Conservation (phyloP, 2,113 vertebrate genomes). For the Podiceps cristatus region DNA sequence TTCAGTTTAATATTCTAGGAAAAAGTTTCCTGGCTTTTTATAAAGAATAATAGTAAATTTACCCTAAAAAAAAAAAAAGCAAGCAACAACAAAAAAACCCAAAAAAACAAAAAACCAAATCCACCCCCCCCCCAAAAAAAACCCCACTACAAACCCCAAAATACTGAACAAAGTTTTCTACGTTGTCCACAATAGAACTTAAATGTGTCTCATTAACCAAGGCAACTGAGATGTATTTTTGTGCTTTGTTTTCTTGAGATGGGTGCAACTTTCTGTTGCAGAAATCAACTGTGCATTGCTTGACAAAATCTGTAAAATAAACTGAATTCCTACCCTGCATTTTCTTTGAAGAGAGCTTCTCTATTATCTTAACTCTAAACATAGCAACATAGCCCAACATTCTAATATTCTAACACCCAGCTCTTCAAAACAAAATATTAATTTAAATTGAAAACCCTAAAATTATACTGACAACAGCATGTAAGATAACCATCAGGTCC, state of each 20-base stretch:
- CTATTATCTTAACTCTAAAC: neutral
- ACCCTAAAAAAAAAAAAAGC: neutral
- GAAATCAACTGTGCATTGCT: neutral
- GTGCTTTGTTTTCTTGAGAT: neutral
- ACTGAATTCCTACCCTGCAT: neutral
- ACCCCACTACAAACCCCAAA: neutral
- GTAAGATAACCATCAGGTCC: neutral
- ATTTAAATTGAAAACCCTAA: neutral
- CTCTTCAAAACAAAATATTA: neutral
- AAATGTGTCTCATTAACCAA: neutral
- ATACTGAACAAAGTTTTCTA: neutral
- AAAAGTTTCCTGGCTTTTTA: neutral
- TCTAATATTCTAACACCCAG: neutral
- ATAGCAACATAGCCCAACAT: neutral
- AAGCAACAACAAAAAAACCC: neutral
- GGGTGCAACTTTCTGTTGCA: neutral
- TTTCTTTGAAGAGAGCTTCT: neutral
- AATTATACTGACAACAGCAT: neutral
- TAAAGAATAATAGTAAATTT: neutral
- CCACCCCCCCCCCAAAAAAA: neutral
- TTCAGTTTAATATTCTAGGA: neutral
- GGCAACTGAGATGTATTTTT: neutral
- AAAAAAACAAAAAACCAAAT: neutral
- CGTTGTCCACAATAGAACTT: neutral
- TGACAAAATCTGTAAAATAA: neutral